These are phyloP conservation scores for Calephelis nemesis DNA, from an alignment of 1,140 invertebrate genomes.

Conservation along the genomic window DNA sequence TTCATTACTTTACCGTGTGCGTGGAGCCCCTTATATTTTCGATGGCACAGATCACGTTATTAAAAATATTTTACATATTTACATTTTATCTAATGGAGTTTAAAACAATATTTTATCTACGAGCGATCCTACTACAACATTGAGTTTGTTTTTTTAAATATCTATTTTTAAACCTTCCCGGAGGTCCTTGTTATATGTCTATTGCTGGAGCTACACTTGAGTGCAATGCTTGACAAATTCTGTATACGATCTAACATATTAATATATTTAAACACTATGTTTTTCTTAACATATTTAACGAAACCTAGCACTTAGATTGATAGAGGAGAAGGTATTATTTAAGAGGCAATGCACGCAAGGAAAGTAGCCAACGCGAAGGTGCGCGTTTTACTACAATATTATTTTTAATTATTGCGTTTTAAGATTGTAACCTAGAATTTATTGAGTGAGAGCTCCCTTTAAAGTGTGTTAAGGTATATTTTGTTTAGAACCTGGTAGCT, in stretches of 20 bases:
- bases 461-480: slow-evolving; percentile 56
- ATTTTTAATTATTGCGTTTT: slow-evolving; percentile 59
- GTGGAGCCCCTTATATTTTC: slow-evolving; percentile 76
- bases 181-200: slow-evolving; percentile 75
- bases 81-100: slow-evolving; percentile 77
- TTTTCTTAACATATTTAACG: slow-evolving; percentile 14
- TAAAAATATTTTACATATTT: slow-evolving; percentile 78
- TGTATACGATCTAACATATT: slow-evolving; percentile 19
- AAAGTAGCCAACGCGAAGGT: slow-evolving; percentile 57
- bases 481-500: slow-evolving; percentile 45
- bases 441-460: slow-evolving; percentile 46
- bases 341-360: slow-evolving; percentile 39
- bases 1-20: slow-evolving; percentile 65
- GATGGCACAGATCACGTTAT: slow-evolving; percentile 76
- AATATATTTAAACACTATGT: slow-evolving; percentile 17
- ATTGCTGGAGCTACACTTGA: slow-evolving; percentile 62
- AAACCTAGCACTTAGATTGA: slow-evolving; percentile 9
- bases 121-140: slow-evolving; percentile 77
- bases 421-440: slow-evolving; percentile 56
- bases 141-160: slow-evolving; percentile 75
- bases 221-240: slow-evolving; percentile 39
- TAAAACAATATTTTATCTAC: slow-evolving; percentile 77
- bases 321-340: slow-evolving; percentile 6
- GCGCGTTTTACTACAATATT: slow-evolving; percentile 72
- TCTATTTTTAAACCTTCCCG: slow-evolving; percentile 76